Conservation (phyloP, 2,113 vertebrate species). For the Hylia prasina region DNA sequence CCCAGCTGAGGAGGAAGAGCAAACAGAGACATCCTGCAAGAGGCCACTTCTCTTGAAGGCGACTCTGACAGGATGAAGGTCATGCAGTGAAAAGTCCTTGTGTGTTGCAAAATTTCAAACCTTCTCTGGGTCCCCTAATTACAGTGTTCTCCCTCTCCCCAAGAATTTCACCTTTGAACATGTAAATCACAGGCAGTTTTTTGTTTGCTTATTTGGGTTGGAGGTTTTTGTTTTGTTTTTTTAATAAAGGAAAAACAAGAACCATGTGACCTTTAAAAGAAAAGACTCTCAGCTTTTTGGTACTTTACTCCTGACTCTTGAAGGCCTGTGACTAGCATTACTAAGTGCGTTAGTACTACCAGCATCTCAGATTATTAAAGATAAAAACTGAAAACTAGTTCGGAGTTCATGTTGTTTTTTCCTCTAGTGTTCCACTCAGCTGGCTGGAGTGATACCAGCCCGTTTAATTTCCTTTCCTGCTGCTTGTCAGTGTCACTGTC, state of each 20-base stretch:
- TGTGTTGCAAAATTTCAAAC: neutral
- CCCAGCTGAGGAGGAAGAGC: neutral
- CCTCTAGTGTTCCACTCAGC: slow-evolving; percentile 26
- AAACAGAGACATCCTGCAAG: neutral
- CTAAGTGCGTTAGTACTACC: neutral
- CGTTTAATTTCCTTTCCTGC: slow-evolving; percentile 28
- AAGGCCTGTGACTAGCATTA: neutral
- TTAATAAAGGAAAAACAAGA: neutral
- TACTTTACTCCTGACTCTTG: neutral
- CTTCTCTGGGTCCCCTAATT: neutral
- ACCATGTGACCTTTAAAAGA: neutral
- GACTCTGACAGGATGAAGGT: neutral
- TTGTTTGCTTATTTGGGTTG: neutral
- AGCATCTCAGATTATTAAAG: slow-evolving; percentile 13
- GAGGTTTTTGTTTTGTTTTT: neutral
- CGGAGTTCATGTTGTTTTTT: neutral
- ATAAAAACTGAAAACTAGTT: slow-evolving; percentile 31
- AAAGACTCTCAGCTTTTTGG: neutral
- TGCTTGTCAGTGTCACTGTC: neutral
- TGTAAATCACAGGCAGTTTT: neutral
- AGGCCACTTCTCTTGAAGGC: neutral
- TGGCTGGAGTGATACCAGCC: neutral
- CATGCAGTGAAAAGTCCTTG: neutral
- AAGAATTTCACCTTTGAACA: neutral
- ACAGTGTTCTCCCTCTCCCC: neutral